Evolutionary conservation across 2,113 vertebrate genomes (phyloP).

Genomic region (Larimichthys polyactis): DNA sequence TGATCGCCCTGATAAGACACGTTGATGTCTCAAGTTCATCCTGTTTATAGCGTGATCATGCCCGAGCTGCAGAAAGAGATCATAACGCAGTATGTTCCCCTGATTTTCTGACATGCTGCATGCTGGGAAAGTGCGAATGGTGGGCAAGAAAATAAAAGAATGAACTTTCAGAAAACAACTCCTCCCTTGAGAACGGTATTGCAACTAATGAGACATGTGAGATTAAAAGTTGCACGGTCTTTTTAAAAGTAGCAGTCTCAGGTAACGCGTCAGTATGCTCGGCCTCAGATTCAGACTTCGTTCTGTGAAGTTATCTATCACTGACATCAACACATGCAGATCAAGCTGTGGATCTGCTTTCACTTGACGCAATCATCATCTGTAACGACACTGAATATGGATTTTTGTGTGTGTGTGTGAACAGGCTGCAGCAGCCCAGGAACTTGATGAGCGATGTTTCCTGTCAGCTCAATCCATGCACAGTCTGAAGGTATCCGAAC

Average conservation of each 20-base stretch:
- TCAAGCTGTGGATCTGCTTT: conserved; percentile 48
- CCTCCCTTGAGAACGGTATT: neutral
- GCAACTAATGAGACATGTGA: conserved; percentile 14
- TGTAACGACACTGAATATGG: conserved; percentile 16
- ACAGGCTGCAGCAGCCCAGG: conserved; percentile 72
- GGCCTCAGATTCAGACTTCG: conserved; percentile 35
- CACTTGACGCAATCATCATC: conserved; percentile 28
- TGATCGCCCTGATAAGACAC: conserved; percentile 31
- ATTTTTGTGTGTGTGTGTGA: conserved; percentile 31
- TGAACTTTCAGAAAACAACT: neutral
- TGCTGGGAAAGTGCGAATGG: neutral
- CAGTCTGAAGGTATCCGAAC: conserved; percentile 83
- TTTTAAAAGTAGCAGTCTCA: conserved; percentile 29
- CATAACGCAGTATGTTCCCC: conserved; percentile 2
- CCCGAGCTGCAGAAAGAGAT: neutral
- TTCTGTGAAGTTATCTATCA: conserved; percentile 49
- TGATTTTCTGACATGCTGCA: neutral
- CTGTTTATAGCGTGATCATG: neutral
- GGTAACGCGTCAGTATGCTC: conserved; percentile 12
- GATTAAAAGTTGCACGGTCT: conserved; percentile 2
- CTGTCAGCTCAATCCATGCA: conserved; percentile 85
- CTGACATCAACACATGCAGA: conserved; percentile 41
- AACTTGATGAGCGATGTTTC: conserved; percentile 88
- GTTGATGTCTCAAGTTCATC: neutral
- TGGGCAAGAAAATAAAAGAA: neutral